Percentiles rank a stretch among this genome's conserved stretches.
These are phyloP conservation scores for Pteronotus mesoamericanus DNA, from an alignment of 2,797 vertebrate species.

Conservation along the genomic window DNA sequence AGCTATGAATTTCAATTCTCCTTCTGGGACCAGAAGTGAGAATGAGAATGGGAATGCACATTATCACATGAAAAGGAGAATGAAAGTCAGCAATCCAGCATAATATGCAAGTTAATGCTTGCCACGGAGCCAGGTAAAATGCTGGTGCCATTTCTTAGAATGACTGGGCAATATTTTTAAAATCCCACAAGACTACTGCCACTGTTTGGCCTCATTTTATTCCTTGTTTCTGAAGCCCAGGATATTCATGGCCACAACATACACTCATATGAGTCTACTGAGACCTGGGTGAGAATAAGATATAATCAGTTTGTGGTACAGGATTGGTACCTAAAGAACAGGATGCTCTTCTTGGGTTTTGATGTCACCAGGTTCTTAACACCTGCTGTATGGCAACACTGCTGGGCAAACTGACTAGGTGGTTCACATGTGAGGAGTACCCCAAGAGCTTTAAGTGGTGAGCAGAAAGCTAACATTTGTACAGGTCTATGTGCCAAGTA, in stretches of 20 bases:
- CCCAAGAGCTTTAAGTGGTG: background rate
- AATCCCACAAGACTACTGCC: background rate
- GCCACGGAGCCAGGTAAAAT: background rate
- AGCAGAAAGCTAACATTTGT: background rate
- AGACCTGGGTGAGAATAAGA: background rate
- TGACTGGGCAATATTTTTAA: background rate
- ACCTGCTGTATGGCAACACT: background rate
- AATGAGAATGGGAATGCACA: constrained; percentile 1
- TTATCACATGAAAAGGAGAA: background rate
- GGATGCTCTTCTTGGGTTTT: background rate
- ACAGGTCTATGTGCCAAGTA: background rate
- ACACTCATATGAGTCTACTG: background rate
- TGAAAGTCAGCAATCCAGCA: constrained; percentile 27
- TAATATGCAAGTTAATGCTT: background rate
- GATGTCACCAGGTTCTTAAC: background rate
- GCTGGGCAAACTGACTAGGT: background rate
- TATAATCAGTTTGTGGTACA: background rate
- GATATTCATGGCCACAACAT: background rate
- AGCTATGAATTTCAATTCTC: constrained; percentile 3
- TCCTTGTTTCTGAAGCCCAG: background rate
- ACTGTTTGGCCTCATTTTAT: background rate
- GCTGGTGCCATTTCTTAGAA: background rate
- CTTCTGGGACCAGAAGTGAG: background rate
- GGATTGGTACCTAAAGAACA: background rate
- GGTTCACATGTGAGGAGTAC: background rate